A percentile compares a stretch with the other conserved stretches of the same genome.
These are phyloP conservation scores for Esox niger DNA, from an alignment of 2,113 vertebrate species.

Conservation along the genomic window DNA sequence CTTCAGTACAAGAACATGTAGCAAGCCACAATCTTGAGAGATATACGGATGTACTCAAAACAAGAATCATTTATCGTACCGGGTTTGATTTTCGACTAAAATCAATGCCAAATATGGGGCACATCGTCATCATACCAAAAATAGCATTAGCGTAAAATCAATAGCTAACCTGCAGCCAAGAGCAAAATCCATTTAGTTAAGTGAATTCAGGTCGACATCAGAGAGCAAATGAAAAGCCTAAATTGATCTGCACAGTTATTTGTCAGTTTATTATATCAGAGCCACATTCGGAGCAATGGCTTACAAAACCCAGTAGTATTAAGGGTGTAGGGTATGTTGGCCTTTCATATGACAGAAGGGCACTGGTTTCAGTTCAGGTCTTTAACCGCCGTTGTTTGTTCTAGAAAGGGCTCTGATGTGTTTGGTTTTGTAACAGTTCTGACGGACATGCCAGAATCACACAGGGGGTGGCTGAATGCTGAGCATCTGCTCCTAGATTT, in stretches of 20 bases:
- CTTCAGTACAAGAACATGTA: constrained; percentile 28
- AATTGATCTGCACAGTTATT: constrained; percentile 22
- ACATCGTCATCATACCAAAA: constrained; percentile 11
- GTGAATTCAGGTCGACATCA: constrained; percentile 22
- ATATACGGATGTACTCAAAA: constrained; percentile 11
- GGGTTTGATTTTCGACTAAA: constrained; percentile 11
- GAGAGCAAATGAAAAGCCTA: constrained; percentile 25
- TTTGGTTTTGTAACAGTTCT: constrained; percentile 95
- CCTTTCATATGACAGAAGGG: constrained; percentile 86
- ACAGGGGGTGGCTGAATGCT: constrained; percentile 89
- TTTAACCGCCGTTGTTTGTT: constrained; percentile 58
- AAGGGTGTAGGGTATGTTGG: constrained; percentile 78
- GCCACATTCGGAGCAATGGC: neutral
- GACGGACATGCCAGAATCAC: constrained; percentile 93
- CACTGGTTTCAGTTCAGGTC: constrained; percentile 81
- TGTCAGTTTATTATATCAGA: constrained; percentile 10
- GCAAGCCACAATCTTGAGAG: neutral
- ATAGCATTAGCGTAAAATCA: constrained; percentile 20
- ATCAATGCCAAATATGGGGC: constrained; percentile 18
- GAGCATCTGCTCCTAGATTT: constrained; percentile 98
- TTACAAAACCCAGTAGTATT: constrained; percentile 65
- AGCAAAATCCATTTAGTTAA: constrained; percentile 28
- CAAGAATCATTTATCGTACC: constrained; percentile 12
- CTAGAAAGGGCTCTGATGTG: constrained; percentile 59
- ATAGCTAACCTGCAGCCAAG: constrained; percentile 27